These are phyloP conservation scores for Alouatta palliata DNA, from an alignment of 2,113 vertebrate species.

Conservation along the genomic window DNA sequence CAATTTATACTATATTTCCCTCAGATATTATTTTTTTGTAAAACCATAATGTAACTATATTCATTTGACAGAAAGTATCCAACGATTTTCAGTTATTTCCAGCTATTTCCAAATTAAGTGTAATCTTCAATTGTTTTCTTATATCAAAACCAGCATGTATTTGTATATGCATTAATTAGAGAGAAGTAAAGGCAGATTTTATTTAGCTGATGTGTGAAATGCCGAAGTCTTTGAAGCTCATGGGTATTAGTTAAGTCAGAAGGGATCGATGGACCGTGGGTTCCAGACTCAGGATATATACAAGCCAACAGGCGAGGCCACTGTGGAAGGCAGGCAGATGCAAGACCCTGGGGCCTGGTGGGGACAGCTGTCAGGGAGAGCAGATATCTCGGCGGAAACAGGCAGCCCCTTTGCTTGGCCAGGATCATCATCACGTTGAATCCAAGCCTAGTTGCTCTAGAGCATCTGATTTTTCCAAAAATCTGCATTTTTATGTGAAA, in stretches of 20 bases:
- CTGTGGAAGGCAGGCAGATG: background rate
- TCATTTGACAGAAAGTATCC: slow-evolving; percentile 10
- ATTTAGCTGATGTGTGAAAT: background rate
- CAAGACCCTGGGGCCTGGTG: background rate
- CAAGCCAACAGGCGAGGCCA: background rate
- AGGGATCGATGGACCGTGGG: background rate
- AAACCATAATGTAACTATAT: slow-evolving; percentile 10
- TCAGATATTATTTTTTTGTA: background rate
- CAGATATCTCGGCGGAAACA: background rate
- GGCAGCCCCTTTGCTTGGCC: background rate
- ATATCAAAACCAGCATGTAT: background rate
- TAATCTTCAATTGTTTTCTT: background rate
- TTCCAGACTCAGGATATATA: background rate
- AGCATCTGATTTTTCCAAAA: background rate
- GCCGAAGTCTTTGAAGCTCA: background rate
- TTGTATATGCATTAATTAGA: background rate
- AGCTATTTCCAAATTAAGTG: slow-evolving; percentile 27
- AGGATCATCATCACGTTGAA: background rate
- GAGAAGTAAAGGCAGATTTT: slow-evolving; percentile 26
- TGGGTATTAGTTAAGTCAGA: background rate
- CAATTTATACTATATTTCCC: background rate
- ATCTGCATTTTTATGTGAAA: background rate
- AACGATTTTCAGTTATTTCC: background rate
- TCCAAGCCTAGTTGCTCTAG: background rate
- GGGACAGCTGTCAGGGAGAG: background rate